Base-by-base conservation (phyloP, 2,888 invertebrate genomes). In the Apamea monoglypha region DNA sequence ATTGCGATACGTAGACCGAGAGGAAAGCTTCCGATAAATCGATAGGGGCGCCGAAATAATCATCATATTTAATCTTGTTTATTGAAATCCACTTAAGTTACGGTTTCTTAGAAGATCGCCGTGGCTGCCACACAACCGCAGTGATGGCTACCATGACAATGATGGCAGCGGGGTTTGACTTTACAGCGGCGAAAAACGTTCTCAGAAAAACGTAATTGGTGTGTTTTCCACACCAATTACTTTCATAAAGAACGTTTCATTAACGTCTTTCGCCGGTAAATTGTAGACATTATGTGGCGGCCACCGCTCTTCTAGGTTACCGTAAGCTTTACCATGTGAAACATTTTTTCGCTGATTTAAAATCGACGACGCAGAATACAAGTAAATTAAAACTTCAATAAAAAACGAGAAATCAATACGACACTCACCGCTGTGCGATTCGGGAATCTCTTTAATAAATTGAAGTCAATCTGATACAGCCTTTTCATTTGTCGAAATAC, bases 1-100 rank as follows among this genome's bases (percentile, higher is more conserved):
- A 94, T 93, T 93, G 94, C 90, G 89, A 92, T 92, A 90, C 90
- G 90, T 84, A 90, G 88, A 91, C 90, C 89, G 91, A 90, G 89
- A 91, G 86, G 89, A 88, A 71, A 91, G 90, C 89, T 90, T 90
- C 78, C 88, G 82, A 87, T 88, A 85, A 86, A 86, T 88, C 85
- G 81, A 84, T 87, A 78, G 87, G 87, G 85, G 89, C 74, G 81
- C 80, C 63, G 21, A 59, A 70, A 76, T 79, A 44, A 72, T 74
- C 47, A 76, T 76, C 29, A 68, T 32, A 72, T 78, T 59, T 59
- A 70, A 74, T 53, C 32, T 56, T 67, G 1, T 67, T 36, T 53
- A 56, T 47, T 36, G 16, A 50, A 18, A 56, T 40, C 1, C 3
- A 59, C 16, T 32, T n/a, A 8, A 47, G 14, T 2, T 29, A 29